Evolutionary conservation across 2,113 vertebrate species (phyloP).

Genomic region (Anhinga anhinga): DNA sequence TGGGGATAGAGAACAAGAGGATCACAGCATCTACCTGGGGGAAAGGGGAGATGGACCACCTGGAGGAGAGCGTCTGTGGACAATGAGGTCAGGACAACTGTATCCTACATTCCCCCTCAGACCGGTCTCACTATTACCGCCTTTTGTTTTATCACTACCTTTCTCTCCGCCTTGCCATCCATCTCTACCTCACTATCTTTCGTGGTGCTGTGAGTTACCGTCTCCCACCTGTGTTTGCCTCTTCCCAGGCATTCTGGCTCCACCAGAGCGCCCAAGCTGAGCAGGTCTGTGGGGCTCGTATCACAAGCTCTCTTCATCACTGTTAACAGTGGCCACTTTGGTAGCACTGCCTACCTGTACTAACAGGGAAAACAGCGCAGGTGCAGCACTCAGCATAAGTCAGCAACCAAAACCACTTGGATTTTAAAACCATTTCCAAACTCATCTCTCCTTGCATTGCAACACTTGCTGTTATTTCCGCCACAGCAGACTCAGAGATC

Average conservation of each 20-base stretch:
- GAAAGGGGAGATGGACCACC: background rate
- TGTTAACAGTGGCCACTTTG: background rate
- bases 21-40: background rate
- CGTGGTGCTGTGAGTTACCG: background rate
- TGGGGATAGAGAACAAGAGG: background rate
- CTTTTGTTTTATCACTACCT: background rate
- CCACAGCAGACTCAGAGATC: background rate
- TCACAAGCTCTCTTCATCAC: background rate
- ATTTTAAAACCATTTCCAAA: background rate
- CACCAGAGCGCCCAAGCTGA: background rate
- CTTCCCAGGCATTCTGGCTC: background rate
- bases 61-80: background rate
- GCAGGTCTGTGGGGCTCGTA: background rate
- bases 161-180: background rate
- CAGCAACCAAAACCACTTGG: background rate
- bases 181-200: background rate
- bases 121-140: background rate
- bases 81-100: background rate
- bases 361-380: background rate
- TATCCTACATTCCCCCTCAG: background rate
- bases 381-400: background rate
- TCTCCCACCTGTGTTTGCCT: background rate
- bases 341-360: background rate
- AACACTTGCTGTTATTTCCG: background rate
- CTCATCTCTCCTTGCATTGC: background rate